These are phyloP conservation scores for Luperina nickerlii DNA, from an alignment of 2,888 invertebrate species.

Conservation along the genomic window DNA sequence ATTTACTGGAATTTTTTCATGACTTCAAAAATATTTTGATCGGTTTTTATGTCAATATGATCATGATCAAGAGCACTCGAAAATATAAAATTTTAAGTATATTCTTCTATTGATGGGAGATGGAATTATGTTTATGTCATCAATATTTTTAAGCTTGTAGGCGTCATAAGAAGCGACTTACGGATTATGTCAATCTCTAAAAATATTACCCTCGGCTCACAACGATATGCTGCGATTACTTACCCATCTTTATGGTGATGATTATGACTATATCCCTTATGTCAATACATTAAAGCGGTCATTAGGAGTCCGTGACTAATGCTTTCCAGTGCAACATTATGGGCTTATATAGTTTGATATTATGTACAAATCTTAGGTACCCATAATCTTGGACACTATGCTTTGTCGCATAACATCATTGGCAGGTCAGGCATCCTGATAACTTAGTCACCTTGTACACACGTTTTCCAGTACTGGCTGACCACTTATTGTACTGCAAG, in stretches of 20 bases:
- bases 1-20: neutral
- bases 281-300: neutral
- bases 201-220: neutral
- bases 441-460: slow-evolving; percentile 5
- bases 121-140: neutral
- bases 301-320: neutral
- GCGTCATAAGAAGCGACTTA: neutral
- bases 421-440: slow-evolving; percentile 23
- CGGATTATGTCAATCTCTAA: neutral
- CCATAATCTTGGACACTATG: neutral
- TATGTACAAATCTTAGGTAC: neutral
- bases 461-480: no score
- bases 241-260: neutral
- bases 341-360: no score
- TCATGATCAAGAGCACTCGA: neutral
- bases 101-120: no score
- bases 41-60: neutral
- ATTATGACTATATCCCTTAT: neutral
- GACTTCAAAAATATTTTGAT: neutral
- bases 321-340: neutral
- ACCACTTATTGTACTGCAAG: no score
- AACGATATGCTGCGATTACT: neutral
- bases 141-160: neutral
- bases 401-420: slow-evolving; percentile 13
- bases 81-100: neutral